Base-by-base conservation (phyloP, 2,113 vertebrate species). In the Hydropotes inermis region DNA sequence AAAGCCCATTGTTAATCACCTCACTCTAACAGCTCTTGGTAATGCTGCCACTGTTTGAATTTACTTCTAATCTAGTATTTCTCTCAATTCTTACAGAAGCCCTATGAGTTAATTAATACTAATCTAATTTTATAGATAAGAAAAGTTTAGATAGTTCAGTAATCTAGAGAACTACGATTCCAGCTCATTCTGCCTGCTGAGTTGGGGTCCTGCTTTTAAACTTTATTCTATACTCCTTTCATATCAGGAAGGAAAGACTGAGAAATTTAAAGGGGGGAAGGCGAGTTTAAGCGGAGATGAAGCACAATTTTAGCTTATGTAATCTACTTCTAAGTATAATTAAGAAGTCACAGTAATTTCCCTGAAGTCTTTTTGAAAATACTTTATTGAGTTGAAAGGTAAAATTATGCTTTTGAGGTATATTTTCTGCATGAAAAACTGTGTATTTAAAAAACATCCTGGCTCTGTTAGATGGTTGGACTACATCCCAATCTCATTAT, bases 351-450 rank as follows among this genome's bases (percentile, higher is more conserved):
- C 55, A 84, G 87, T 95, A 97, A 95, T 98, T 97, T 98, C 79
- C 93, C 97, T 95, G 52, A 98, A 89, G 91, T 58, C 54, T 92
- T 97, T 97, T 89, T 87, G 83, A 96, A 98, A 97, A 97, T 95
- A 97, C 89, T 96, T 84, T 97, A 95, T 95, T 86, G 61, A 94
- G 93, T 95, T 97, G 97, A 97, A 98, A 97, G 97, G 93, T 95
- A 97, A 97, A 98, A 98, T 98, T 98, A 95, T 96, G 83, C 91
- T 91, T 97, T 95, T 97, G 97, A 97, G 39, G 39, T 93, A 87
- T 87, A 70, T 96, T 95, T 98, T 97, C 97, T 95, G 95, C 96
- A 95, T 97, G 91, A 93, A 93, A 92, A 95, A 78, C 28, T 60
- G 6, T 47, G 28, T 64, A 67, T 27, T 76, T 27, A 54, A 58